Base-by-base conservation (phyloP, 1,140 invertebrate species). In the Agraylea sexmaculata region DNA sequence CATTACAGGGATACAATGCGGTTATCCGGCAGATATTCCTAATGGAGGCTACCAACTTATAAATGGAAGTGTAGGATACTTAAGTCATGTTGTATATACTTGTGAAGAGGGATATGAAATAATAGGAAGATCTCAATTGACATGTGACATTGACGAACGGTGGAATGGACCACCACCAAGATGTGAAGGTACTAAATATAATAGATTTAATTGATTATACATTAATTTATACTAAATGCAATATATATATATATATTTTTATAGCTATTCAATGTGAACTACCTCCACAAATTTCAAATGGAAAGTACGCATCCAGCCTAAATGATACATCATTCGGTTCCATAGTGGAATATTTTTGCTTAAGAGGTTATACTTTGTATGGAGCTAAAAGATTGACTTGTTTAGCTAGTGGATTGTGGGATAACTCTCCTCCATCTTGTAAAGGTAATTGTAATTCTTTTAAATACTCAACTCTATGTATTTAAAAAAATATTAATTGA, bases 151-250 rank as follows among this genome's bases (percentile, higher is more conserved):
- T 50, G 88, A 93, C 53, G 86, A 88, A 54, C 71, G 85, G 38
- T 94, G 89, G 89, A 90, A 93, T 55, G 89, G 88, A 34, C 88
- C 88, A 18, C 89, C 89, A 40, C 88, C 89, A 4, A 66, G 80
- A 50, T 91, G 87, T 56, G 82, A 89, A 56, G 77, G 81, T 85
- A 65, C 68, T 64, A n/a, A 69, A 34, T 18, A 22, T 17, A 12
- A 8, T 18, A 15, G 31, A n/a, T n/a, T n/a, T 47, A 22, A 34
- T 37, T 22, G 17, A 7, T 28, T 33, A 47, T 25, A 27, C 39
- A 25, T 31, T 32, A 25, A 40, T 46, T 50, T 15, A 15, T 33
- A 21, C 31, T 16, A 41, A 32, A 15, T 15, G 21, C 17, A 13
- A 3, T 17, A 17, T 17, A 32, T 5, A 10, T 15, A 15, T 15